Evolutionary conservation across 2,113 vertebrate species (phyloP), one percentile per base, ranked within the genome.

Genomic region (Panthera leo): DNA sequence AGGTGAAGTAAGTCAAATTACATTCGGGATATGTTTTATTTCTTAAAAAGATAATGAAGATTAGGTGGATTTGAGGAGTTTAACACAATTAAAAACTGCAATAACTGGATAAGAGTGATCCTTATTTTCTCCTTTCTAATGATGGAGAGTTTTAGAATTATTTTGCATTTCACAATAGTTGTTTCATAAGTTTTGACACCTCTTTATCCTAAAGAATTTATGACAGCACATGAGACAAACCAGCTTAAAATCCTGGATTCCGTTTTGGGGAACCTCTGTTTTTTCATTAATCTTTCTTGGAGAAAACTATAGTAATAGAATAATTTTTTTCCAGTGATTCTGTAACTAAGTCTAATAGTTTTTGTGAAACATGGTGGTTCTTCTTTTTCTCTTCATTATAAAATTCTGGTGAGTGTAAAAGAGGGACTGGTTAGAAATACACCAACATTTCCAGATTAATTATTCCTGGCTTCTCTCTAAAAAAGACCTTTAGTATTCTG

Each of bases 71-170:
- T 93, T 55, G 12, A 79, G 27, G 5, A 70, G 11, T 23, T 21
- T 71, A 78, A 87, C 34, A 89, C 1, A 85, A 82, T 61, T 76
- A 39, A 39, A 96, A 94, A 84, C 14, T 83, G 61, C 96, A 92
- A 70, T 92, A 82, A 89, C 4, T 53, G 63, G 12, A n/a, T 84
- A 87, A 83, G 19, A 75, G 0, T 36, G 29, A 65, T 31, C 23
- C 36, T 82, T 18, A 23, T 39, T 91, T 76, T 93, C 23, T 73
- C n/a, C 84, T 79, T 55, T 53, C 61, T 91, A 70, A 63, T 70
- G 42, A 83, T 1, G 34, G 25, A 96, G 21, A 39, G 75, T 39
- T 97, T 97, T 58, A 91, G 18, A 96, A 94, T 73, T 95, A 71
- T 2, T 84, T 15, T 58, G 14, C n/a, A 63, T 80, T 95, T 93